These are phyloP conservation scores for Xylota segnis DNA, from an alignment of 2,888 invertebrate species.

Conservation along the genomic window DNA sequence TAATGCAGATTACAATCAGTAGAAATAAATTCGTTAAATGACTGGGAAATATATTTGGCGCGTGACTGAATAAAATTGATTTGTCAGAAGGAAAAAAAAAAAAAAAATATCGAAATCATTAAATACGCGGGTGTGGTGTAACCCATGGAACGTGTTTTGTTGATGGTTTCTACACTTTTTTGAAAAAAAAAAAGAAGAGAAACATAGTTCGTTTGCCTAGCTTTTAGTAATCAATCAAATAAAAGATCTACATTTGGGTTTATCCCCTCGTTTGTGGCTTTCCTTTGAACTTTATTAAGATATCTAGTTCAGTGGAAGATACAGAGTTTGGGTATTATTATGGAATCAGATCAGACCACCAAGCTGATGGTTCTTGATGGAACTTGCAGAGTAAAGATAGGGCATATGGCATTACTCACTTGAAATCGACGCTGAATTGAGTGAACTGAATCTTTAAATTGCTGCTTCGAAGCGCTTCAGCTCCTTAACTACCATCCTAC, in stretches of 20 bases:
- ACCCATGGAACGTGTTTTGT: slow-evolving; percentile 22
- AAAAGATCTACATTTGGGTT: not conserved
- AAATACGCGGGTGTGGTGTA: slow-evolving; percentile 1
- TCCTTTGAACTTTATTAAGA: not conserved
- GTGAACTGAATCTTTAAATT: too few relatives aligned
- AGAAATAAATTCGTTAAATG: not conserved
- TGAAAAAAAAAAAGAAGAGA: not conserved
- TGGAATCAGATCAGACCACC: too few relatives aligned
- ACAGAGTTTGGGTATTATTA: too few relatives aligned
- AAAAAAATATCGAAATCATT: not conserved
- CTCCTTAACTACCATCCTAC: too few relatives aligned
- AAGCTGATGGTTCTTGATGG: too few relatives aligned
- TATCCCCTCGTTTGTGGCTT: not conserved
- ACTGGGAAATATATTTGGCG: slow-evolving; percentile 3
- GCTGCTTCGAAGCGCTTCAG: too few relatives aligned
- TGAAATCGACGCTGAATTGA: too few relatives aligned
- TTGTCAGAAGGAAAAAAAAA: not conserved
- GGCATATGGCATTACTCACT: too few relatives aligned
- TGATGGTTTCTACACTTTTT: not conserved
- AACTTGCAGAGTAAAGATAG: too few relatives aligned
- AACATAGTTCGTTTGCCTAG: not conserved
- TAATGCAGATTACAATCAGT: slow-evolving; percentile 3
- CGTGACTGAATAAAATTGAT: slow-evolving; percentile 6
- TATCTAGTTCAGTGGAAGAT: too few relatives aligned
- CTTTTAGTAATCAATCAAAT: not conserved